These are phyloP conservation scores for Zaprionus ghesquierei DNA, from an alignment of 1,140 invertebrate genomes.

Conservation along the genomic window DNA sequence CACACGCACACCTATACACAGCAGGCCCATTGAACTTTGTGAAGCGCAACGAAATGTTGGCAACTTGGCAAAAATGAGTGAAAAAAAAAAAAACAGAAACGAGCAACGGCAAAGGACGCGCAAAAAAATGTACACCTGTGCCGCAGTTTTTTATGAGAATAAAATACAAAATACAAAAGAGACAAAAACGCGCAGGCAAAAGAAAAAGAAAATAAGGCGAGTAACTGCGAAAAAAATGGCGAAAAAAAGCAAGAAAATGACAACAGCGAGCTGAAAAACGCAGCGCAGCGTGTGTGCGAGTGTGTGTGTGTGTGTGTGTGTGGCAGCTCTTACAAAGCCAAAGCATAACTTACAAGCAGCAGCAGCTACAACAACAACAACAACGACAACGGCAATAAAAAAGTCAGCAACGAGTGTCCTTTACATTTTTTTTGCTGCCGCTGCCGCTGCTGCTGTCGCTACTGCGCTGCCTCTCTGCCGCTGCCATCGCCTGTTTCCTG, in stretches of 20 bases:
- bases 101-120: constrained; percentile 67
- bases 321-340: constrained; percentile 56
- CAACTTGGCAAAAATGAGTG: constrained; percentile 51
- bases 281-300: constrained; percentile 34
- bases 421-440: constrained; percentile 56
- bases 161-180: constrained; percentile 49
- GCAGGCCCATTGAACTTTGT: constrained; percentile 73
- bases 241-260: constrained; percentile 76
- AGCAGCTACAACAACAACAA: constrained; percentile 29
- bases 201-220: constrained; percentile 44
- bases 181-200: constrained; percentile 37
- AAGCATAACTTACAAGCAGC: constrained; percentile 73
- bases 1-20: constrained; percentile 16
- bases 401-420: constrained; percentile 77
- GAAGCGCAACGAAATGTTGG: constrained; percentile 76
- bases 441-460: constrained; percentile 20
- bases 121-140: constrained; percentile 77
- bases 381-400: constrained; percentile 61
- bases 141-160: constrained; percentile 52
- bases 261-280: constrained; percentile 69
- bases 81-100: constrained; percentile 19
- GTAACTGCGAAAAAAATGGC: constrained; percentile 63
- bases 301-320: constrained; percentile 38
- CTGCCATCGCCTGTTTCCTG: constrained; percentile 51
- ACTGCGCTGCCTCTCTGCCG: constrained; percentile 4